Base-by-base conservation (phyloP, 2,113 vertebrate genomes). In the Octodon degus region DNA sequence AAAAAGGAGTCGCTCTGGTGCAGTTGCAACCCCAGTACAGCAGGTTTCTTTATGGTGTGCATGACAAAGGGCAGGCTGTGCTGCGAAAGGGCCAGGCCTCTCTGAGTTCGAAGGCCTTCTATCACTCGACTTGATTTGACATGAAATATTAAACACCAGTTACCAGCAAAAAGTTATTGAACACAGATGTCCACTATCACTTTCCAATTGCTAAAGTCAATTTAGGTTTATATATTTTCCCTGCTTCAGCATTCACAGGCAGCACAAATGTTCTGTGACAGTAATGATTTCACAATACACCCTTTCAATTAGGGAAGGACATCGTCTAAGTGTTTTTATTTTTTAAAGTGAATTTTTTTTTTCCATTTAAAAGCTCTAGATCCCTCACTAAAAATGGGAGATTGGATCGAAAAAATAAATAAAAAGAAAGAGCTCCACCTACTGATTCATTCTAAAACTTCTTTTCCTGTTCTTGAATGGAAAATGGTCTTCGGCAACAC, bases 141-240 rank as follows among this genome's bases (percentile, higher is more conserved):
- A 98, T 98, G 98, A 98, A 99, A 98, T 98, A 98, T 98, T 99
- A 99, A 99, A 98, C 98, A 98, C 97, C 58, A 96, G 97, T 98
- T 98, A 98, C 97, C 97, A 98, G 98, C 98, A 98, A 98, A 97
- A 97, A 65, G 0, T 98, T 98, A 99, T 98, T 98, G 98, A 98
- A 98, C 97, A 98, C 98, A 99, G 98, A 98, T 98, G 98, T 98
- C 97, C 1, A 47, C 98, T 98, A 98, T 99, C 98, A 98, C 98
- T 96, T 98, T 98, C 98, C 98, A 98, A 98, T 98, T 98, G 98
- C 95, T 98, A 97, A 96, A 98, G 98, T 98, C 98, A 98, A 98
- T 98, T 97, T 96, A 74, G 95, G 95, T 98, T 98, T 98, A 98
- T 98, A 88, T 98, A 98, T 98, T 98, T 98, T 98, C 97, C 98